Base-by-base conservation (phyloP, 2,888 invertebrate species). In the Eucera pruinosa region DNA sequence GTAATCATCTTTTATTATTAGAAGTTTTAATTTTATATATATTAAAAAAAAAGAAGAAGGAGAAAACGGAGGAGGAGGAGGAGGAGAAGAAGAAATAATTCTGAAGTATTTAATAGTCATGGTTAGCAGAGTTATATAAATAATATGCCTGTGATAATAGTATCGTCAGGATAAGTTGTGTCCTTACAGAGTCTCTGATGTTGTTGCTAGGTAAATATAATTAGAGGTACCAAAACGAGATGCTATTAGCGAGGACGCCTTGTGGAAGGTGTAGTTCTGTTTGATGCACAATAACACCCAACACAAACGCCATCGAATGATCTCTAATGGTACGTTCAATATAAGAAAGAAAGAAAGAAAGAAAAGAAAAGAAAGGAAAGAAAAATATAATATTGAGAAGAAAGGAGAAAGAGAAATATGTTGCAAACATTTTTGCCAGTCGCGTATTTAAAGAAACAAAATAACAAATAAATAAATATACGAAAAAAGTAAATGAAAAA, bases 121-220 rank as follows among this genome's bases (percentile, higher is more conserved):
- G 90, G 86, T 91, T 92, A 92, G 91, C 89, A 91, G 89, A 92
- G 91, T 92, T 92, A 91, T 91, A 91, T 91, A 93, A 93, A 94
- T 93, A 93, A 94, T n/a, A n/a, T 94, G 94, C 95, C 95, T 94
- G 95, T 95, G 95, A 95, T 95, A 94, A 94, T 94, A 94, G 94
- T 94, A 94, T 94, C 94, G 94, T 94, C 94, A 94, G 94, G 94
- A 94, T 94, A 94, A 94, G 94, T 94, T 94, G 94, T 94, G 94
- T 94, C 94, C 94, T 94, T 94, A 94, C 91, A 92, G 90, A 91
- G 94, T 94, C 94, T 94, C 94, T 94, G 92, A 92, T 92, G 91
- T 92, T 91, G 91, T 92, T 92, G 89, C 90, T 92, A 92, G 92
- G 89, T 92, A 92, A 91, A 92, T 92, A 92, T 91, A 74, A 82